phyloP scores from a whole-genome alignment of 37 sponge, comb jelly and placozoan species.

The Spongia lamella region DNA sequence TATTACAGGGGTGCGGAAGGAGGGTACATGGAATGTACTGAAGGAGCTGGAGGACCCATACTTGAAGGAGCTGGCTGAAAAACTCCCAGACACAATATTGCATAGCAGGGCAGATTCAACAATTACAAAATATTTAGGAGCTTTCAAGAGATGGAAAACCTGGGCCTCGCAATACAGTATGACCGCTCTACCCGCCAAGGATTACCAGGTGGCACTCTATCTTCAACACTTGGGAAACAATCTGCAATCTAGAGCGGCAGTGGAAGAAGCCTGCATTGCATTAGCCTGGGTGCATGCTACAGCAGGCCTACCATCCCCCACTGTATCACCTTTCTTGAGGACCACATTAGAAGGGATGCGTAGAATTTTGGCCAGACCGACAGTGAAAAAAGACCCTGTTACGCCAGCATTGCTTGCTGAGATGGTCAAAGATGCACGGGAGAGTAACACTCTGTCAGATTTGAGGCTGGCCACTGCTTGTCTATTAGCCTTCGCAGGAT shows the following conservation, averaged over 20 bases:
- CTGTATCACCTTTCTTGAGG: neutral
- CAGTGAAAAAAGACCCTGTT: conserved; percentile 3
- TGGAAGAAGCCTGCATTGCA: conserved; percentile 21
- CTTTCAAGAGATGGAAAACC: conserved; percentile 29
- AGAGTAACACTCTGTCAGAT: neutral
- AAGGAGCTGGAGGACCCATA: conserved; percentile 28
- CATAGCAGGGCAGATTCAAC: conserved; percentile 23
- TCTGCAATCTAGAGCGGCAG: conserved; percentile 13
- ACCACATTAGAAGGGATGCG: conserved; percentile 4
- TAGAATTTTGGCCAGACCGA: neutral
- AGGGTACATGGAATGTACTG: conserved; percentile 7
- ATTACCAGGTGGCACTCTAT: conserved; percentile 26
- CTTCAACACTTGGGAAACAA: conserved; percentile 8
- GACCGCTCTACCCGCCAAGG: neutral
- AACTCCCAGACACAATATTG: conserved; percentile 21
- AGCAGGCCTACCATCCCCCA: conserved; percentile 6
- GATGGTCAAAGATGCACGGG: neutral
- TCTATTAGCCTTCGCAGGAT: neutral
- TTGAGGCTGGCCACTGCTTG: conserved; percentile 1
- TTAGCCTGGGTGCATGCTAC: conserved; percentile 12
- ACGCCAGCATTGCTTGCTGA: neutral
- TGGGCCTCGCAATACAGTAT: conserved; percentile 21
- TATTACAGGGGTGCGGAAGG: too few relatives aligned
- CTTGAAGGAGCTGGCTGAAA: conserved; percentile 17
- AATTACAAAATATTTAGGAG: conserved; percentile 34